A percentile compares a stretch with the other conserved stretches of the same genome.
Conservation (phyloP, 2,888 invertebrate species). For the Drosophila nr. fundita region DNA sequence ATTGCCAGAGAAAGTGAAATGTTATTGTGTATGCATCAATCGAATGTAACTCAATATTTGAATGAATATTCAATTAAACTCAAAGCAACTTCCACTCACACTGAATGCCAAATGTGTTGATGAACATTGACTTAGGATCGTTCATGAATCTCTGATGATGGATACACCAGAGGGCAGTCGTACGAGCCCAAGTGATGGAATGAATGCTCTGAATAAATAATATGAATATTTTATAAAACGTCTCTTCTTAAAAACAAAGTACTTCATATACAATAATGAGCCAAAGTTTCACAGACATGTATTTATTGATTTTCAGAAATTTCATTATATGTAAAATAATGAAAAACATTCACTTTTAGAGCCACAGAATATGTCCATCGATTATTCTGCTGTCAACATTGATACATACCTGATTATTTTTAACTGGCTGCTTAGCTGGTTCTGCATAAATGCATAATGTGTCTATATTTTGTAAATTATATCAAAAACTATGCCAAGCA, state of each 20-base stretch:
- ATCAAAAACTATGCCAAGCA: background rate
- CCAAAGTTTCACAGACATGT: background rate
- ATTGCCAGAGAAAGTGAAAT: slow-evolving; percentile 41
- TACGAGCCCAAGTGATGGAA: background rate
- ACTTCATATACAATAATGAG: background rate
- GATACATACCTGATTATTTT: background rate
- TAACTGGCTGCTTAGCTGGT: background rate
- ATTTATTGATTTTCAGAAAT: background rate
- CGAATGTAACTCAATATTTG: slow-evolving; percentile 50
- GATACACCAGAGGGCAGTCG: background rate
- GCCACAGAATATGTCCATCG: background rate
- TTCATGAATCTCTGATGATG: background rate
- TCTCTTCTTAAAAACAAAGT: background rate
- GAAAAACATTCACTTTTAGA: background rate
- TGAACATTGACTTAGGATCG: slow-evolving; percentile 20
- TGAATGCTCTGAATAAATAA: background rate
- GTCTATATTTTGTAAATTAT: background rate
- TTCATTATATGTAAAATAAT: background rate
- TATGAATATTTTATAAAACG: background rate
- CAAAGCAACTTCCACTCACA: slow-evolving; percentile 5
- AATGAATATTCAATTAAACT: slow-evolving; percentile 60
- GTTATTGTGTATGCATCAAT: slow-evolving; percentile 39
- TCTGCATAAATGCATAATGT: background rate
- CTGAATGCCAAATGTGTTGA: slow-evolving; percentile 16
- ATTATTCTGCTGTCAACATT: background rate